Base-by-base conservation (phyloP, 2,888 invertebrate genomes). In the Blastobasis lacticolella region DNA sequence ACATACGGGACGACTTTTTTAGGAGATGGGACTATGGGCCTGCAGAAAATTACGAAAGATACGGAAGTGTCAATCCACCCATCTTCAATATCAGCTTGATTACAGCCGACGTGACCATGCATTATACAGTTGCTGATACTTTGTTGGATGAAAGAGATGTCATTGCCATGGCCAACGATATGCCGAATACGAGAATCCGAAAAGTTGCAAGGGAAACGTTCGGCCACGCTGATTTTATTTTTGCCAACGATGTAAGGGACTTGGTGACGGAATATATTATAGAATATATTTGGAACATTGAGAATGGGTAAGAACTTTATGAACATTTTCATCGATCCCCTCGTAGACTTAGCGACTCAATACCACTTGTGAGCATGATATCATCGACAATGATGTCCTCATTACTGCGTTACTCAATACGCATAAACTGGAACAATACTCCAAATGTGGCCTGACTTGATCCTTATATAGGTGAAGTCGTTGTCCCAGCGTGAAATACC, bases 201-300 rank as follows among this genome's bases (percentile, higher is more conserved):
- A 76, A 67, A 55, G 72, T 83, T 0, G 65, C 68, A 0, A 69
- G 78, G 51, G 71, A 75, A 0, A 59, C 52, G 1, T 82, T 83
- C 50, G 37, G 45, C 4, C 82, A 83, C 49, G 61, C 46, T 9
- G 81, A 80, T 53, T 83, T 74, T 49, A 54, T 73, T 5, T 42
- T n/a, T 5, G 73, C 76, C 6, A 5, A 10, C 0, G 81, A 81
- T 57, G 71, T 67, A 3, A 81, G 69, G 38, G 75, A 73, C n/a
- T 51, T 81, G 6, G 80, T 83, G 0, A 79, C 77, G 0, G 66
- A 74, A 51, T 73, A 65, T 53, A 69, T 81, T 37, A 71, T 81
- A 51, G 61, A 70, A 49, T 60, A 62, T 5, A 59, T 76, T 37
- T 23, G 23, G 23, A 23, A 23, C 23, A 23, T 23, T 23, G 23